Evolutionary conservation across 2,113 vertebrate genomes (phyloP), one percentile per base, ranked within the genome.

Genomic region (Mobula birostris): DNA sequence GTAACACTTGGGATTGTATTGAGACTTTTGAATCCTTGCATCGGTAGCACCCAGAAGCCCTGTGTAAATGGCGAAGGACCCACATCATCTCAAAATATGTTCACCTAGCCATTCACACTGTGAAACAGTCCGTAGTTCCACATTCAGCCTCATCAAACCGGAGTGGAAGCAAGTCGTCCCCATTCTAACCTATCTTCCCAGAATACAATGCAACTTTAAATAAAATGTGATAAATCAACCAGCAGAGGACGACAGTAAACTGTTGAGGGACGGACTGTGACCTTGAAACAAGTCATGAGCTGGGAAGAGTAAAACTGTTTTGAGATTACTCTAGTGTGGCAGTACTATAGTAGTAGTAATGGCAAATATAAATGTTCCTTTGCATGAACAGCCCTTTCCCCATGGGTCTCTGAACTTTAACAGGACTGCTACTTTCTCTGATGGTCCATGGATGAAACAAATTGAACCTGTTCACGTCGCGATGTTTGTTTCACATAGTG

Each of bases 211-310:
- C 14, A 66, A 8, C 14, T 66, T 66, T 66, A 11, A 11, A 40
- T 15, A 14, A 80, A 80, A 17, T 91, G 8, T 70, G 8, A 70
- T 5, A 66, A 66, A 70, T 32, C 36, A 93, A 12, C 7, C 70
- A 93, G 32, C 36, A 93, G 91, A 93, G 91, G 91, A 68, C 70
- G 56, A 19, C 91, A 93, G 21, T 56, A 74, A 92, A 27, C 90
- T 70, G 36, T 70, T 40, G 15, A 92, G 70, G 21, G 66, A 92
- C 66, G 0, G 19, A 21, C 68, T 92, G 68, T 21, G 27, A 68
- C 70, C 70, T 19, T 72, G 72, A 74, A 93, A 14, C 36, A 70
- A 7, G 29, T 15, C 58, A 66, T 9, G 32, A 29, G 85, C 14
- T 32, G 63, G 61, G 29, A 90, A 66, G 4, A 90, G 63, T 90